A percentile compares a stretch with the other conserved stretches of the same genome.
These are phyloP conservation scores for Hypsopygia costalis DNA, from an alignment of 2,888 invertebrate genomes.

Conservation along the genomic window DNA sequence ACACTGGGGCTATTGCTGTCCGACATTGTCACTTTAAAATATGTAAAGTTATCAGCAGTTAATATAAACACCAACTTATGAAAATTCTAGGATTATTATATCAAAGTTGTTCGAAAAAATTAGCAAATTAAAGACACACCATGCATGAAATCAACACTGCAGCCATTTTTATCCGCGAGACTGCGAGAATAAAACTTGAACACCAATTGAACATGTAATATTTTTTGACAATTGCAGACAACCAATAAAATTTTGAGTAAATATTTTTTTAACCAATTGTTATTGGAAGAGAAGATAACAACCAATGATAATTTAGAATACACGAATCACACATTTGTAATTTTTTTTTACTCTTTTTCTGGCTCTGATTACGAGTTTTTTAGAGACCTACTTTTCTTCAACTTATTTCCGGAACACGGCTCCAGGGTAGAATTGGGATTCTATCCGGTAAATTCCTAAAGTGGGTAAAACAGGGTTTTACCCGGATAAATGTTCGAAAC, in stretches of 20 bases:
- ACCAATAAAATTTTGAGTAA: slow-evolving; percentile 25
- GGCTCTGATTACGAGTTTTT: too few species aligned
- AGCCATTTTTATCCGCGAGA: slow-evolving; percentile 78
- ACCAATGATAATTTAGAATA: too few species aligned
- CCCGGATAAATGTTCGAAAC: too few species aligned
- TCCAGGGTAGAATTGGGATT: too few species aligned
- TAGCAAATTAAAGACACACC: slow-evolving; percentile 45
- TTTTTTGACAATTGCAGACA: neutral
- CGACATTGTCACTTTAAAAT: slow-evolving; percentile 53
- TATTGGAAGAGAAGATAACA: too few species aligned
- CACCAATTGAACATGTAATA: slow-evolving; percentile 6
- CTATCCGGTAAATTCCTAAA: too few species aligned
- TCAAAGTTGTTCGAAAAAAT: slow-evolving; percentile 46
- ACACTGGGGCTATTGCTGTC: slow-evolving; percentile 78
- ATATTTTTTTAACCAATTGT: too few species aligned
- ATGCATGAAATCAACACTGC: slow-evolving; percentile 62
- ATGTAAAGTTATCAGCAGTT: slow-evolving; percentile 1
- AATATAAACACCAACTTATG: slow-evolving; percentile 3
- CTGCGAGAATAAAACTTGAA: slow-evolving; percentile 26
- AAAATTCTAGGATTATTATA: slow-evolving; percentile 31
- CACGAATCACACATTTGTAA: too few species aligned
- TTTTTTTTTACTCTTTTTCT: too few species aligned
- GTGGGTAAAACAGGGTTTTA: too few species aligned
- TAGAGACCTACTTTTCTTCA: too few species aligned
- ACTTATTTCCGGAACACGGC: too few species aligned